Conservation (phyloP, 2,797 vertebrate genomes). For the Fratercula arctica region DNA sequence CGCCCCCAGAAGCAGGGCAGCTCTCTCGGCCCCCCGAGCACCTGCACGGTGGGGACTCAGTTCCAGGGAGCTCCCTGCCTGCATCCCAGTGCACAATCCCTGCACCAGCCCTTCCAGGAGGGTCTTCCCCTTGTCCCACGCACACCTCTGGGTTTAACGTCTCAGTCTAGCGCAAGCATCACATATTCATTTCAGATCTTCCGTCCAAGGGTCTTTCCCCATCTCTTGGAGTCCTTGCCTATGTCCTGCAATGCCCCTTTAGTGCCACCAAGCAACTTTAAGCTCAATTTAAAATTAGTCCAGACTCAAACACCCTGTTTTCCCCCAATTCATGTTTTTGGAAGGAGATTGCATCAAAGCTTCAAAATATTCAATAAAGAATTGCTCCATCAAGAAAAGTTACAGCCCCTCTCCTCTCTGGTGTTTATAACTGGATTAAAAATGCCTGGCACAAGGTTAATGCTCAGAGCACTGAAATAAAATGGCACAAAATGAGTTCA, state of each 20-base stretch:
- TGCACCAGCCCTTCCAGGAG: neutral
- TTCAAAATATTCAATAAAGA: neutral
- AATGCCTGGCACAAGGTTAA: constrained; percentile 13
- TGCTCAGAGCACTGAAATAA: constrained; percentile 19
- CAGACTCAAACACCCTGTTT: neutral
- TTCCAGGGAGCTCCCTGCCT: neutral
- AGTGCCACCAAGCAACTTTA: neutral
- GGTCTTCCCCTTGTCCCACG: neutral
- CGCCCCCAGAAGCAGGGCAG: neutral
- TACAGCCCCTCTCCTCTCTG: neutral
- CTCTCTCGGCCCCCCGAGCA: neutral
- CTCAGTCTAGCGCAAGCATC: neutral
- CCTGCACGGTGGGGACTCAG: neutral
- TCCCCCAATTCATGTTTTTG: neutral
- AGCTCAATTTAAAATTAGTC: neutral
- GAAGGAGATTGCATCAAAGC: neutral
- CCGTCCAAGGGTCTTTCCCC: neutral
- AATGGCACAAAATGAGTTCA: constrained; percentile 49
- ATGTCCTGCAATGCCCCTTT: neutral
- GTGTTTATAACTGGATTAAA: neutral
- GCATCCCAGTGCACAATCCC: neutral
- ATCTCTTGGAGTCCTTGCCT: neutral
- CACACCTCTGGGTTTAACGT: neutral
- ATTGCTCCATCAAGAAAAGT: neutral
- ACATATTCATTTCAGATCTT: neutral